phyloP scores from a whole-genome alignment of 35 echinoderm and acorn worm genomes.

The Stichopus chloronotus region DNA sequence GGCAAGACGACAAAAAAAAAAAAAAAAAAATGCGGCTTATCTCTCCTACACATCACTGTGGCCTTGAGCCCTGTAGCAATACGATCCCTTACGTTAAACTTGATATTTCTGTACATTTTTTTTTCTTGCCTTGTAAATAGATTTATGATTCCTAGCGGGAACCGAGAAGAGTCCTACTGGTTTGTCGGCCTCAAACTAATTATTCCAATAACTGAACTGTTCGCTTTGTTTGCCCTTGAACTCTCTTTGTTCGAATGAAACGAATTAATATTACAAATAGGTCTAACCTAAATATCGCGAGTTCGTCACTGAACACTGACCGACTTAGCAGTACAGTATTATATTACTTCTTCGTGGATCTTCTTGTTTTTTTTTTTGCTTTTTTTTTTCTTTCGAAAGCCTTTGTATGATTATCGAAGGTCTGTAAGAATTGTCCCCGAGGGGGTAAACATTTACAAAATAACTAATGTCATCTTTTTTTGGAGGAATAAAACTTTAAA shows the following conservation, averaged over 20 bases:
- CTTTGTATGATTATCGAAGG: too few relatives aligned
- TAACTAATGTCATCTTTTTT: too few relatives aligned
- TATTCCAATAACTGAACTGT: not conserved
- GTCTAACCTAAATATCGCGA: not conserved
- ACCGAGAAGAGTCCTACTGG: not conserved
- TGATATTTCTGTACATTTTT: not conserved
- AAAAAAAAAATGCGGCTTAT: not conserved
- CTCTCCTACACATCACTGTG: not conserved
- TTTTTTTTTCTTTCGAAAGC: too few relatives aligned
- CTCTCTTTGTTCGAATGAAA: not conserved
- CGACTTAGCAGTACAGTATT: not conserved
- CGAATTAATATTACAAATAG: not conserved
- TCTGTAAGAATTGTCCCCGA: too few relatives aligned
- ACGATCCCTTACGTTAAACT: not conserved
- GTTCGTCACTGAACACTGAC: not conserved
- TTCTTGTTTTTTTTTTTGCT: too few relatives aligned
- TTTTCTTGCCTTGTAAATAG: not conserved
- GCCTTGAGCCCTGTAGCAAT: not conserved
- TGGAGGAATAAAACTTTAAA: too few relatives aligned
- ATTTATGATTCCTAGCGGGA: not conserved
- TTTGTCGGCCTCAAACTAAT: not conserved
- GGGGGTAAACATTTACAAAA: too few relatives aligned
- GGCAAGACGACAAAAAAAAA: not conserved
- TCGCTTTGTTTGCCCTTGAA: not conserved
- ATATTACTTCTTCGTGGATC: too few relatives aligned